Percentiles rank a stretch among this genome's conserved stretches.
These are phyloP conservation scores for Tokudaia muenninki DNA, from an alignment of 2,797 vertebrate species.

Conservation along the genomic window DNA sequence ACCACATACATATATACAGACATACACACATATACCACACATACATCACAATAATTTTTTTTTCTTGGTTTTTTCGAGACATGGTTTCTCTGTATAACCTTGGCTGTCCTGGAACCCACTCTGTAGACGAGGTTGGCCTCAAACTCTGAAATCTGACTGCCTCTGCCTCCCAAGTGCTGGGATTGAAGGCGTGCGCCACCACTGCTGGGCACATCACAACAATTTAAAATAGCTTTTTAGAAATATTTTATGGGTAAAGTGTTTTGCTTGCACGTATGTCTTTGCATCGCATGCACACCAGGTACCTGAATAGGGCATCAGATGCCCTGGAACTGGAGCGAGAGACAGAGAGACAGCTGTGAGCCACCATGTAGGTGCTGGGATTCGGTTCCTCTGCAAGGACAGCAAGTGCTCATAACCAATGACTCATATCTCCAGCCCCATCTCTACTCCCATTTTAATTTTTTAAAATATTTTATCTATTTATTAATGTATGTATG, in stretches of 20 bases:
- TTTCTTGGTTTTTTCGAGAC: too few species aligned
- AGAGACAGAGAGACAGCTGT: background rate
- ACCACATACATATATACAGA: background rate
- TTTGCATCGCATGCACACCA: background rate
- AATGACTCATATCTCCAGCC: background rate
- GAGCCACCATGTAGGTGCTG: background rate
- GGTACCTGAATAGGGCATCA: background rate
- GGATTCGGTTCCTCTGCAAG: background rate
- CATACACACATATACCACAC: too few species aligned
- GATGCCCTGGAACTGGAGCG: background rate
- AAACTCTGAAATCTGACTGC: too few species aligned
- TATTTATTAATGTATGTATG: too few species aligned
- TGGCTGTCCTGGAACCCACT: too few species aligned
- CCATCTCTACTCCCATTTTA: background rate
- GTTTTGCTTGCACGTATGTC: background rate
- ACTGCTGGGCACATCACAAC: background rate
- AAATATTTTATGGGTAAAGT: background rate
- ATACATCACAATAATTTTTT: too few species aligned
- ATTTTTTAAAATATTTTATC: background rate
- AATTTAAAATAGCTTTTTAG: background rate
- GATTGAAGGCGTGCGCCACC: too few species aligned
- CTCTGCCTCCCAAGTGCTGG: too few species aligned
- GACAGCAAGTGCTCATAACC: background rate
- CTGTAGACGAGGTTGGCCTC: too few species aligned
- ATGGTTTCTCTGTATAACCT: too few species aligned